Percentiles rank a stretch among this genome's conserved stretches.
Evolutionary conservation across 1,140 invertebrate genomes (phyloP).

Genomic region (Neoseiulus cucumeris): DNA sequence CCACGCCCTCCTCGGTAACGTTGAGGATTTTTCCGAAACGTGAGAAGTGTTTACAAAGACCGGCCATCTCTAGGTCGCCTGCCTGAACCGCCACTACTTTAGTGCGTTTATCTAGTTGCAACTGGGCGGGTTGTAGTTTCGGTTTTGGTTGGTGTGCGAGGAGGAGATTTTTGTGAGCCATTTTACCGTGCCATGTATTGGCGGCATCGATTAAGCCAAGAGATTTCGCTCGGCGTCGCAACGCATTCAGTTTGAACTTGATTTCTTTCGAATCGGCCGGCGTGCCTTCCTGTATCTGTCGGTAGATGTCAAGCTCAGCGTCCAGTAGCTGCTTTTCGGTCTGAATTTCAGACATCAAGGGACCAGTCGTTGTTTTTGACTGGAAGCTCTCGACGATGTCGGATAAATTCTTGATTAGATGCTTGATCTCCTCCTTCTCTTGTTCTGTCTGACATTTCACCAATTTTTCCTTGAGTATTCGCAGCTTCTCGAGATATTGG

Average conservation of each 20-base stretch:
- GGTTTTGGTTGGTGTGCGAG: neutral
- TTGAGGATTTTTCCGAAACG: neutral
- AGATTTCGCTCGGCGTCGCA: neutral
- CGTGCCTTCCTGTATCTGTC: conserved; percentile 53
- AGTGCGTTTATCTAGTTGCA: neutral
- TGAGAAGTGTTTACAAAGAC: neutral
- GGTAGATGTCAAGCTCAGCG: conserved; percentile 65
- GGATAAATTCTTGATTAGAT: neutral
- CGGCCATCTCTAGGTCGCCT: conserved; percentile 4
- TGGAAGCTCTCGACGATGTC: conserved; percentile 9
- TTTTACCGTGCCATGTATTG: neutral
- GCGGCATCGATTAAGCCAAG: neutral
- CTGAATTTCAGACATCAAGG: conserved; percentile 26
- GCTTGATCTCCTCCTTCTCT: neutral
- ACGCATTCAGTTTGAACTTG: neutral
- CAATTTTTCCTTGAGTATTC: neutral
- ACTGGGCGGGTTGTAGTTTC: neutral
- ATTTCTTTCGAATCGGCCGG: conserved; percentile 17
- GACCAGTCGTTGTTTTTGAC: neutral
- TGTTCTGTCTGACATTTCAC: neutral
- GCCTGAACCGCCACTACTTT: neutral
- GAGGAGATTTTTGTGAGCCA: neutral
- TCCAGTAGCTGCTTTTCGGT: conserved; percentile 63
- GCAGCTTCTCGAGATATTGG: conserved; percentile 5
- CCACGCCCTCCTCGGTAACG: neutral